Base-by-base conservation (phyloP, 2,113 vertebrate species). In the Beaufortia kweichowensis region DNA sequence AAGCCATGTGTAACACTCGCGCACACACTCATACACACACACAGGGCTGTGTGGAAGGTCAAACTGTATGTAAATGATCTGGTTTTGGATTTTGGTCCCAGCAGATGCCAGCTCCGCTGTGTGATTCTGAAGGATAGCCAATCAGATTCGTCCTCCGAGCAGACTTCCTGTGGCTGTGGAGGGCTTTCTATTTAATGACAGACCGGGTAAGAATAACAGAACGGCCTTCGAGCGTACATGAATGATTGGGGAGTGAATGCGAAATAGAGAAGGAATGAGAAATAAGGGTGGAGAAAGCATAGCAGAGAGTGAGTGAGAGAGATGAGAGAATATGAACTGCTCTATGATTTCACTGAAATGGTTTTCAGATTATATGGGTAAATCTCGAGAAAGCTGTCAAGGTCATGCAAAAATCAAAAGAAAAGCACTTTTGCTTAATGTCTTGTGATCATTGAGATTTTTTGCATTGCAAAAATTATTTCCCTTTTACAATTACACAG, bases 101-200 rank as follows among this genome's bases (percentile, higher is more conserved):
- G 56, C 39, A 74, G 70, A 74, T 70, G 50, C 23, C 21, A 12
- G 31, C 67, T 56, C 26, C 26, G 65, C 65, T 68, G 17, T 35
- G 3, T 69, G 67, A 69, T 56, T 72, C 69, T 41, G 55, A n/a
- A 53, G 23, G 26, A 74, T 74, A 59, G 19, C 70, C 70, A 74
- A 61, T 61, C 70, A n/a, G 53, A 26, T 61, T n/a, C 1, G 39
- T 61, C 57, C 57, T 9, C 19, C 26, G 55, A 29, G 24, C 57
- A 29, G 70, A 60, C 57, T 60, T 74, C 70, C 70, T 46, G 56
- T 74, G 57, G 57, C 70, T 74, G 70, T 28, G 53, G 33, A 61
- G 70, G 70, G 41, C 57, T 74, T 74, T 74, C 56, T 74, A 41
- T 61, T 74, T 74, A 74, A 74, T 74, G 57, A 74, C 70, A 61